Evolutionary conservation across 2,797 vertebrate species (phyloP), one percentile per base, ranked within the genome.

Genomic region (Smutsia temminckii): DNA sequence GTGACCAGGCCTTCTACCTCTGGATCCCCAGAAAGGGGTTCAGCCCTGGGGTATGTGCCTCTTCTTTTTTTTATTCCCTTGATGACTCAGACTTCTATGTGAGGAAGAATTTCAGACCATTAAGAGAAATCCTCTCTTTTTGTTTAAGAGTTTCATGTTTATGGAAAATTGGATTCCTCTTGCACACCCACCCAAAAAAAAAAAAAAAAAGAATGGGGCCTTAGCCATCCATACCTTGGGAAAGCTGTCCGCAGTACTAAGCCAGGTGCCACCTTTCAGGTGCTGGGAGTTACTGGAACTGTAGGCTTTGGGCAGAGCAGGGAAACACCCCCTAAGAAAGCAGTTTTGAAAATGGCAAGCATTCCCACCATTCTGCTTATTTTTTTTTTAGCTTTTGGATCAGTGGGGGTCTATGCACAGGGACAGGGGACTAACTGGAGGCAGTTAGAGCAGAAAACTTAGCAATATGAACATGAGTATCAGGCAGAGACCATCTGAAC

Each of bases 391-490:
- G 55, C 23, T 72, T 91, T 37, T 12, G 69, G 42, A 61, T 87
- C 51, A 51, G 21, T 23, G 20, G 42, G 6, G 49, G 63, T 87
- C 77, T 77, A 5, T 69, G 32, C 40, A 29, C 27, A 16, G 80
- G 72, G 89, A 25, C 18, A 64, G 21, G 29, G 42, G 23, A 42
- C 51, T n/a, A 49, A n/a, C 34, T 13, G 34, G 64, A 51, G 40
- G 27, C 34, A 11, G n/a, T 34, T 61, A 66, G 46, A 40, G 49
- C 46, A 27, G 37, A 49, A 74, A 51, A 51, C 40, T 86, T 40
- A 34, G 59, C 5, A 0, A 4, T 0, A 0, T 42, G n/a, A 63
- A 10, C 21, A 0, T 32, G 51, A 7, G 29, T 4, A 29, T 4
- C 21, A 91, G 64, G 69, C 85, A 32, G 40, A 0, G 3, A 23